Percentiles rank a stretch among this genome's conserved stretches.
Conservation (phyloP, 2,797 vertebrate genomes). For the Centropyge bicolor region DNA sequence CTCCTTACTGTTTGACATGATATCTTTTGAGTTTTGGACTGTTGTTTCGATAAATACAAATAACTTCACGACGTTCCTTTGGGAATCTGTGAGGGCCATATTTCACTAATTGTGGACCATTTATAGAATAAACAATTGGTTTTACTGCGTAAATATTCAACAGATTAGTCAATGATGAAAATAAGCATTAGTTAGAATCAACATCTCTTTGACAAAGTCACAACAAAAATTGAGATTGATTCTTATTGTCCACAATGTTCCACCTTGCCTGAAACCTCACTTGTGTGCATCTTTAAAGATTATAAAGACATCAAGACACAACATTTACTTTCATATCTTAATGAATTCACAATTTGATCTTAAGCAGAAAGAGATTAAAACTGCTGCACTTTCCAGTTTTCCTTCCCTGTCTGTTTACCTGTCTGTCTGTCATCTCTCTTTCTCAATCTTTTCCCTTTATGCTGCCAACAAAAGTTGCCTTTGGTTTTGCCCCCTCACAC, state of each 20-base stretch:
- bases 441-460: constrained; percentile 25
- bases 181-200: neutral
- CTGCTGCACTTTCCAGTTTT: neutral
- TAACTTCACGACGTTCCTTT: neutral
- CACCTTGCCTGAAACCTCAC: neutral
- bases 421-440: constrained; percentile 8
- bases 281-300: neutral
- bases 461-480: constrained; percentile 15
- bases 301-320: neutral
- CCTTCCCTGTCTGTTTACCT: neutral
- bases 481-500: constrained; percentile 28
- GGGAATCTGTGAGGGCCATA: neutral
- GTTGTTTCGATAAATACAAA: neutral
- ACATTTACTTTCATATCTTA: neutral
- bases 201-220: neutral
- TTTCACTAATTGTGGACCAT: neutral
- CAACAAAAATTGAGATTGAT: neutral
- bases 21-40: neutral
- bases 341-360: constrained; percentile 1
- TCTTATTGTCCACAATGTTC: neutral
- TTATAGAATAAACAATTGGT: neutral
- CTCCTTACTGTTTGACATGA: too few species aligned
- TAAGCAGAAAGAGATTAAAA: constrained; percentile 6
- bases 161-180: neutral
- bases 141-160: neutral